Evolutionary conservation across 2,113 vertebrate species (phyloP).

Genomic region (Cynoglossus semilaevis): DNA sequence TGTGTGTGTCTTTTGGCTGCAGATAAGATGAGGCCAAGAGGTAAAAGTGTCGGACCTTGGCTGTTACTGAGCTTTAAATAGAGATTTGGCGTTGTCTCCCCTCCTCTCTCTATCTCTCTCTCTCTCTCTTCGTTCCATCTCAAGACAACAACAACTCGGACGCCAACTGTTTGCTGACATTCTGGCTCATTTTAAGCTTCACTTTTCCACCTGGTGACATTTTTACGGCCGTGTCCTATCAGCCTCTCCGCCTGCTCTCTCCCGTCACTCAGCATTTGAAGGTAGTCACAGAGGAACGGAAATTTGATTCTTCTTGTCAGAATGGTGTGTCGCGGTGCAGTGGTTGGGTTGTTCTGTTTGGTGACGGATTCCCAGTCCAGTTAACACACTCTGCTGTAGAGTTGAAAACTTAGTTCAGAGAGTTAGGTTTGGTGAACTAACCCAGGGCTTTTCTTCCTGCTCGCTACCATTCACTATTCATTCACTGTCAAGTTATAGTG

Average conservation of each 20-base stretch:
- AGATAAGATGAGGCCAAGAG: constrained; percentile 29
- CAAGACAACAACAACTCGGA: constrained; percentile 45
- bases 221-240: constrained; percentile 37
- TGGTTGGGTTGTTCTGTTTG: constrained; percentile 4
- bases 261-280: constrained; percentile 28
- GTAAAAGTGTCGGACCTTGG: constrained; percentile 39
- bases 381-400: no score
- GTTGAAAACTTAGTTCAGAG: no score
- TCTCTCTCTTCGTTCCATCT: constrained; percentile 28
- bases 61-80: constrained; percentile 43
- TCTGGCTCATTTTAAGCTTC: constrained; percentile 53
- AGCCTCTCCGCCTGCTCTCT: constrained; percentile 17
- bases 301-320: constrained; percentile 24
- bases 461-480: no score
- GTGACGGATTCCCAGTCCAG: constrained; percentile 27
- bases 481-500: no score
- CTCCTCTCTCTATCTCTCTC: constrained; percentile 8
- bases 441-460: no score
- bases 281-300: constrained; percentile 12
- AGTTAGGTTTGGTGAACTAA: no score
- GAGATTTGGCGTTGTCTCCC: constrained; percentile 26
- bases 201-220: constrained; percentile 30
- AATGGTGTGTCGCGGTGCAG: constrained; percentile 3
- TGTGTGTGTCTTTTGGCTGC: constrained; percentile 9
- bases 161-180: constrained; percentile 49